Evolutionary conservation across 2,797 vertebrate genomes (phyloP).

Genomic region (Chrosomus eos): DNA sequence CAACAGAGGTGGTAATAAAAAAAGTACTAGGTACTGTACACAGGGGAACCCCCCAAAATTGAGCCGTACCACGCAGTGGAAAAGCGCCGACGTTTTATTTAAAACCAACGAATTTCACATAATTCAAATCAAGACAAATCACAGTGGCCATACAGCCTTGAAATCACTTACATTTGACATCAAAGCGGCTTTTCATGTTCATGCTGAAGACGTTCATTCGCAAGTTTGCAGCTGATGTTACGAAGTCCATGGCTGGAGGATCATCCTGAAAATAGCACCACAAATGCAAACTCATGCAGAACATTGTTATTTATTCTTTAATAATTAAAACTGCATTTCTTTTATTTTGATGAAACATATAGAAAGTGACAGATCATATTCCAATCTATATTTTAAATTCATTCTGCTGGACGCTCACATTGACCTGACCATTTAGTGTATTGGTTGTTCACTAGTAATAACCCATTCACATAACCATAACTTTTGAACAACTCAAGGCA

Average conservation of each 20-base stretch:
- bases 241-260: conserved; percentile 95
- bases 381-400: not conserved
- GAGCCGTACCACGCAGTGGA: too few species aligned
- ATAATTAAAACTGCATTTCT: not conserved
- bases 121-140: not conserved
- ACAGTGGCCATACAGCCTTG: not conserved
- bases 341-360: not conserved
- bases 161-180: conserved; percentile 93
- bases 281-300: not conserved
- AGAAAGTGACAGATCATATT: not conserved
- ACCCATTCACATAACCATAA: not conserved
- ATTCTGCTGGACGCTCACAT: not conserved
- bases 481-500: not conserved
- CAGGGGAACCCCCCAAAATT: too few species aligned
- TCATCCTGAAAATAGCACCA: conserved; percentile 82
- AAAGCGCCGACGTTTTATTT: not conserved
- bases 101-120: not conserved
- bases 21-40: too few species aligned
- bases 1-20: too few species aligned
- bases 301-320: not conserved
- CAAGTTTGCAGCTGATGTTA: conserved; percentile 93
- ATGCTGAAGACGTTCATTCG: conserved; percentile 99
- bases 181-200: conserved; percentile 97
- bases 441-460: not conserved
- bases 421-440: not conserved